Base-by-base conservation (phyloP, 2,113 vertebrate species). In the Centropristis striata region DNA sequence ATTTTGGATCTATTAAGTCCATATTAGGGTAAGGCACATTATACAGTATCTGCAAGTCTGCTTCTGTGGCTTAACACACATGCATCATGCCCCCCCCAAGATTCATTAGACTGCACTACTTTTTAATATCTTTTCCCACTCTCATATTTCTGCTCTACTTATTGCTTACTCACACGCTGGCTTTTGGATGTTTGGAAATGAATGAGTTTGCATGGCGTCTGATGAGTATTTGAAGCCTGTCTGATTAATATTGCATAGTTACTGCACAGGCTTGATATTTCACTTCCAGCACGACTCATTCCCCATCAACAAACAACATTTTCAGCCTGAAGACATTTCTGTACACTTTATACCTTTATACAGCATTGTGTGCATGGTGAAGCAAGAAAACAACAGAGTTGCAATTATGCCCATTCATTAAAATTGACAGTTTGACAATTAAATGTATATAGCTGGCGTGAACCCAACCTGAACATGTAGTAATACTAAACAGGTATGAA, bases 121-220 rank as follows among this genome's bases (percentile, higher is more conserved):
- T 78, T 69, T 49, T 21, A 15, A 8, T 49, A 18, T 44, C 0
- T 15, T 15, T 20, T 51, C 49, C 0, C 11, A 27, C 55, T 47
- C 14, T 55, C 18, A 18, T 42, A 20, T 23, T 27, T 51, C 32
- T 78, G 15, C 15, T 42, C 2, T 25, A 7, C 15, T 10, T 8
- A 2, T 16, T 49, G 53, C 16, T 78, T 16, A 36, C 20, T 67
- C 15, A 53, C 37, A 58, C 8, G 21, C 21, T 11, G 12, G 44
- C 54, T 60, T 59, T 73, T 75, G 25, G 50, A 7, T 86, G 54
- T 44, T 78, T 57, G 18, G 15, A 28, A 23, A 1, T 63, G 18
- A 28, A 20, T 5, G 15, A 46, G 47, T 78, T 71, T 69, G 86
- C 75, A 72, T 88, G 72, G 8, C 70, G 18, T 55, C 44, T 81